These are phyloP conservation scores for Suricata suricatta DNA, from an alignment of 2,113 vertebrate genomes.

Conservation along the genomic window DNA sequence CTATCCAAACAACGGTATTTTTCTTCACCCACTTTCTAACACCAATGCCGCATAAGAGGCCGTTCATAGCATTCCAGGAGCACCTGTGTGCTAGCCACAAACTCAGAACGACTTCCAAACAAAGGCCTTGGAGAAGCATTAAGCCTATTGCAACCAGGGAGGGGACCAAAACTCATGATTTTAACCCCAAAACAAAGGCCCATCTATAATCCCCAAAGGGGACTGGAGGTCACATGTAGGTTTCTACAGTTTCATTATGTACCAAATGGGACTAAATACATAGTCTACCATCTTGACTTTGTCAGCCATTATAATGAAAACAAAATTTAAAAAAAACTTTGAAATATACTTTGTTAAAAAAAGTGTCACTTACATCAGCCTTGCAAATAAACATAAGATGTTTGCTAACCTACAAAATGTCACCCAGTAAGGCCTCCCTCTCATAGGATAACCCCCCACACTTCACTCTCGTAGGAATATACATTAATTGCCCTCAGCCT, in stretches of 20 bases:
- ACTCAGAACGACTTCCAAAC: neutral
- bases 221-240: neutral
- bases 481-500: conserved; percentile 66
- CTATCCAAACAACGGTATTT: neutral
- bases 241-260: neutral
- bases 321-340: neutral
- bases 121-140: neutral
- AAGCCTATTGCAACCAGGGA: neutral
- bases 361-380: conserved; percentile 65
- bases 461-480: conserved; percentile 52
- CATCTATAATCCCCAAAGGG: neutral
- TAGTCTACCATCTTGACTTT: neutral
- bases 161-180: neutral
- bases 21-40: neutral
- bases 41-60: neutral
- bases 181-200: conserved; percentile 30
- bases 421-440: conserved; percentile 34
- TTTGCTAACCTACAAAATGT: conserved; percentile 61
- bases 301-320: conserved; percentile 1
- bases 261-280: neutral
- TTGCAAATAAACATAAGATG: conserved; percentile 57
- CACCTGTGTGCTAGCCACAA: neutral
- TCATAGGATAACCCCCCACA: neutral
- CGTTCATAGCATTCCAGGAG: neutral
- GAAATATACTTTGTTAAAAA: conserved; percentile 14